Evolutionary conservation across 30 jellyfish, hydroid and myxozoan species (phyloP), one percentile per base, ranked within the genome.

Genomic region (Aurelia aurita complex sp. Pacific): DNA sequence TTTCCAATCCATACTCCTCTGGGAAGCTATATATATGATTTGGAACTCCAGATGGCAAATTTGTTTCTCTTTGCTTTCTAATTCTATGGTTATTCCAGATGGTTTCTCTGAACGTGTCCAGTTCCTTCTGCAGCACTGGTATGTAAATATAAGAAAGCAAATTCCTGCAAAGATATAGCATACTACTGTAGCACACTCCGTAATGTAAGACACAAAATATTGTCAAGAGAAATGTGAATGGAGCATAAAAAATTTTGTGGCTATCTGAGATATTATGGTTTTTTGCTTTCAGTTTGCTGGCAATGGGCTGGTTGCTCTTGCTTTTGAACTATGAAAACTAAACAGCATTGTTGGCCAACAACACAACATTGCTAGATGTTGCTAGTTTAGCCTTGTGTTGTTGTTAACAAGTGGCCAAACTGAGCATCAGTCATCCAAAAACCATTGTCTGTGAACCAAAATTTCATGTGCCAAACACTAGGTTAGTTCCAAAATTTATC

Each of bases 91-190:
- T 74, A 54, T 74, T 74, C 85, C 75, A 74, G 77, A 74, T 74
- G 74, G 38, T 74, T 74, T 74, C 85, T 57, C 87, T 59, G 76
- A 76, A 76, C 23, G 38, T 59, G 70, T 83, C 85, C 54, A 40
- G 64, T 70, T 83, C 79, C 29, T 69, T 70, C 77, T 83, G 87
- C 76, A 83, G 86, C 68, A 83, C 75, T 69, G 92, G 92, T 52
- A 68, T 83, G 53, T 64, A 64, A 43, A 83, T 55, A 60, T 81
- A 81, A 14, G 66, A 67, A 11, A 81, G 81, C 90, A 81, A 42
- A 85, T 57, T 81, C 74, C 83, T 65, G 69, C 19, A 35, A 51
- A 73, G 69, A 73, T 38, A 68, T 23, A 23, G 29, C 29, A 23
- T 23, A 23, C 29, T 40, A 73, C 42, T 2, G 32, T 52, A 73